phyloP scores from a whole-genome alignment of 2,888 invertebrate species.

The Aleiodes leptofemur region DNA sequence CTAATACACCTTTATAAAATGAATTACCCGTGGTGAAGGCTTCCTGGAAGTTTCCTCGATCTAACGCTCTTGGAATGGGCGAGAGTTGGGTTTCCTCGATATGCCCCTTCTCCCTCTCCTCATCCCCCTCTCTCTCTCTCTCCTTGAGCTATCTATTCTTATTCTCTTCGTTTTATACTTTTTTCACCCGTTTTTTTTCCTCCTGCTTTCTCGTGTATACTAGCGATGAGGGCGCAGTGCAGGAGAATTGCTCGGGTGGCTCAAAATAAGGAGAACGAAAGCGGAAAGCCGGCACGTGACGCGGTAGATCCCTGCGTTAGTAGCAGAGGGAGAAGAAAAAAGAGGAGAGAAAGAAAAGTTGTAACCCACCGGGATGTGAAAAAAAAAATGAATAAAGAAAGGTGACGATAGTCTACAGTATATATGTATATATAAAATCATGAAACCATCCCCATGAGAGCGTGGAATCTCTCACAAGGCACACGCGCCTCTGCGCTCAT shows the following conservation, averaged over 20 bases:
- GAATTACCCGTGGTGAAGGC: slow-evolving; percentile 43
- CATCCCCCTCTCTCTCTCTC: background rate
- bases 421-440: slow-evolving; percentile 8
- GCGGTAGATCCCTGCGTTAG: slow-evolving; percentile 30
- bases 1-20: slow-evolving; percentile 37
- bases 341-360: slow-evolving; percentile 33
- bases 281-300: slow-evolving; percentile 49
- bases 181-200: background rate
- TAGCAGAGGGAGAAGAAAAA: slow-evolving; percentile 12
- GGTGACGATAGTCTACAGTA: slow-evolving; percentile 11
- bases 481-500: slow-evolving; percentile 16
- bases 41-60: slow-evolving; percentile 42
- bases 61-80: slow-evolving; percentile 12
- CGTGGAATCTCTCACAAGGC: slow-evolving; percentile 15
- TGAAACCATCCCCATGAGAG: slow-evolving; percentile 45
- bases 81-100: slow-evolving; percentile 27
- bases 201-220: background rate
- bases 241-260: background rate
- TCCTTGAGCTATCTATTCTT: background rate
- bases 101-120: slow-evolving; percentile 22
- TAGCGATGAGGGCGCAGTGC: background rate
- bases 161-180: slow-evolving; percentile 1
- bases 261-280: slow-evolving; percentile 37
- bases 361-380: slow-evolving; percentile 14
- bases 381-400: slow-evolving; percentile 14